These are phyloP conservation scores for Zootoca vivipara DNA, from an alignment of 2,113 vertebrate species.

Conservation along the genomic window DNA sequence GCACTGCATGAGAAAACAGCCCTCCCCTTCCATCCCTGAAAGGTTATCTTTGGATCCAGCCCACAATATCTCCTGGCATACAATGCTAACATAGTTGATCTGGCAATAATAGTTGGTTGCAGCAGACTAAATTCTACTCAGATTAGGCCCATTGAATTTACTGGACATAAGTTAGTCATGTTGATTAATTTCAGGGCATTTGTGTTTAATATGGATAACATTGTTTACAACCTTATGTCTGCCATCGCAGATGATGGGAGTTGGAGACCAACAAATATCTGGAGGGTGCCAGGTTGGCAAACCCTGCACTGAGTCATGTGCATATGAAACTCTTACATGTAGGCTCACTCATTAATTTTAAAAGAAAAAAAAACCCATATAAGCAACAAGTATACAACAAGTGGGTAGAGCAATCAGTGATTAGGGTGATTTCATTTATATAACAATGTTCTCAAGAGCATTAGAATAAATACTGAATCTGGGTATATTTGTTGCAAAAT, in stretches of 20 bases:
- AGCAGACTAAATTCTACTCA: too few relatives aligned
- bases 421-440: not conserved
- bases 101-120: conserved; percentile 38
- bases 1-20: not conserved
- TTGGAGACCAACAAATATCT: too few relatives aligned
- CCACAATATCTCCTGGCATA: conserved; percentile 63
- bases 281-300: too few relatives aligned
- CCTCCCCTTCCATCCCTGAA: not conserved
- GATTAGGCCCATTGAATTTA: too few relatives aligned
- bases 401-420: not conserved
- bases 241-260: not conserved
- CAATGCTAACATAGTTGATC: conserved; percentile 42
- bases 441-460: not conserved
- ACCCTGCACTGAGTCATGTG: not conserved
- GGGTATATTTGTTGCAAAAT: conserved; percentile 64
- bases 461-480: not conserved
- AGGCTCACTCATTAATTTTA: not conserved
- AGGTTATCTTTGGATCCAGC: not conserved
- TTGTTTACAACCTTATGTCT: conserved; percentile 30
- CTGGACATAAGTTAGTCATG: too few relatives aligned
- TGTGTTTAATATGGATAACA: too few relatives aligned
- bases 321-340: not conserved
- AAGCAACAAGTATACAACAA: not conserved
- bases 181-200: too few relatives aligned
- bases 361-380: not conserved